Evolutionary conservation across 2,797 vertebrate species (phyloP), one percentile per base, ranked within the genome.

Genomic region (Acomys russatus): DNA sequence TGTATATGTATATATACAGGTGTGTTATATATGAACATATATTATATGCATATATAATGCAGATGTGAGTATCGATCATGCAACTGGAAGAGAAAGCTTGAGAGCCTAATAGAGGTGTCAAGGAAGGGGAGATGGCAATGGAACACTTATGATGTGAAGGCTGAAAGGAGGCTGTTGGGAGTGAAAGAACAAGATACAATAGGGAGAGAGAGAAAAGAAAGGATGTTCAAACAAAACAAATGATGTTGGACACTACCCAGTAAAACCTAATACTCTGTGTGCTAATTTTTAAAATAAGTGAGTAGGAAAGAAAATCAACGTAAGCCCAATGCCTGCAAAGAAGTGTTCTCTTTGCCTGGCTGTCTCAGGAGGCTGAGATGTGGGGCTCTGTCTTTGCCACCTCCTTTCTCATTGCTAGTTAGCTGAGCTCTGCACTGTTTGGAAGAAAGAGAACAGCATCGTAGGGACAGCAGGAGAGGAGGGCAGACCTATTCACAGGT

Each of bases 331-430:
- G 11, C 76, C 80, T 20, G 1, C 56, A 86, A 28, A 44, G 54
- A 54, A 30, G 2, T 23, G 44, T 82, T 85, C n/a, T 92, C 25
- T 78, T 88, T 83, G 77, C 33, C 44, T 17, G 9, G 33, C 12
- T 51, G 44, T 84, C 77, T 83, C 82, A 35, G 63, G 84, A 92
- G 73, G 12, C 54, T 71, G 73, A 88, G 86, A 70, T 54, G 25
- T 5, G 2, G 61, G 28, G 66, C 28, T 49, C 68, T 10, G 6
- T 59, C 59, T 96, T 82, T 80, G 56, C 91, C 38, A 51, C 51
- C 91, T 92, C n/a, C 86, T 88, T 18, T 73, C 77, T 90, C 59
- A 76, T 76, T 84, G 59, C 91, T 94, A 92, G 91, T 86, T 96
- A 92, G 33, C 73, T 78, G 64, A 56, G 63, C 80, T 51, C 1